Conservation (phyloP, 2,888 invertebrate species). For the Harpagoxenus sublaevis region DNA sequence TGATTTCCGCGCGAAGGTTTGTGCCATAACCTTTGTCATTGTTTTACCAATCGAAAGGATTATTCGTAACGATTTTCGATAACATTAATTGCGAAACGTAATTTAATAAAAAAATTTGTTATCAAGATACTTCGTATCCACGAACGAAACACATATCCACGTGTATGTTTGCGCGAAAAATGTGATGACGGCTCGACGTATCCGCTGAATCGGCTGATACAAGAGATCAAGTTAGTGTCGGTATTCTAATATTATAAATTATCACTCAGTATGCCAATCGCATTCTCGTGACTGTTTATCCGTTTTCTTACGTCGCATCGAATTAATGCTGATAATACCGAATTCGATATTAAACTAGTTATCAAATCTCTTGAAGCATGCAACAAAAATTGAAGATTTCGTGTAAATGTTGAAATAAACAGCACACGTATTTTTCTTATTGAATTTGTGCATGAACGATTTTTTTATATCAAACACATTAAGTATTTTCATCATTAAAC, state of each 20-base stretch:
- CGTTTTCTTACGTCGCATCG: conserved; percentile 42
- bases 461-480: neutral
- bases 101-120: neutral
- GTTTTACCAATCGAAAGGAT: neutral
- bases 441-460: neutral
- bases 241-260: conserved; percentile 46
- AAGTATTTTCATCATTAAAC: neutral
- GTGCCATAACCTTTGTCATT: neutral
- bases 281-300: conserved; percentile 39
- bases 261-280: conserved; percentile 1
- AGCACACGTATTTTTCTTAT: neutral
- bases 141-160: conserved; percentile 58
- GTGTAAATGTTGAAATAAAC: conserved; percentile 31
- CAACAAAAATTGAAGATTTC: conserved; percentile 18
- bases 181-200: conserved; percentile 66
- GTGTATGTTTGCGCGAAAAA: conserved; percentile 63
- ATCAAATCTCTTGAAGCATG: neutral
- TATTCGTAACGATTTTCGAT: neutral
- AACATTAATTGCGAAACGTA: neutral
- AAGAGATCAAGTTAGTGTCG: conserved; percentile 34
- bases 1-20: neutral
- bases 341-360: conserved; percentile 35
- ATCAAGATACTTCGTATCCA: neutral
- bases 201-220: conserved; percentile 47
- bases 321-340: conserved; percentile 55